Base-by-base conservation (phyloP, 2,113 vertebrate species). In the Toxostoma redivivum region DNA sequence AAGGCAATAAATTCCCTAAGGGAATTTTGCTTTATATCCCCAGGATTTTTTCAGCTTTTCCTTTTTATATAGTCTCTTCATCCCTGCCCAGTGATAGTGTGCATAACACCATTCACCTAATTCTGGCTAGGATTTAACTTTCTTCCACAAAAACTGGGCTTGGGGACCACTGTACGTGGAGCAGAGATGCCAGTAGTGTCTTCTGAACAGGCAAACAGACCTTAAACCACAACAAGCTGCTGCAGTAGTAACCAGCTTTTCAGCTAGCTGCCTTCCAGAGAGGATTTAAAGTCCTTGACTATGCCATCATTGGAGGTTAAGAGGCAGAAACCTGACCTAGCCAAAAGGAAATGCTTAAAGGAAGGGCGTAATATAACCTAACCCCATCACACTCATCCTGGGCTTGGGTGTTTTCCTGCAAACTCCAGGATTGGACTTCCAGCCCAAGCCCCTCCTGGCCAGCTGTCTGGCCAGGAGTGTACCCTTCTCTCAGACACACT, bases 321-420 rank as follows among this genome's bases (percentile, higher is more conserved):
- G 90, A 92, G 85, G 71, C 81, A 96, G 92, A 95, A 95, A 95
- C 28, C 45, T 1, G 7, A 93, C 61, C 40, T 38, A 57, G 71
- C 50, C 88, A 80, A 82, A 76, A 91, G 92, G 89, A 95, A 95
- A 94, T 88, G 54, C 56, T 92, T 70, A 86, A 81, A 94, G 86
- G 78, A 95, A 92, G 71, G 30, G 37, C 0, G 5, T 61, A 66
- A 80, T 42, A 82, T n/a, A 83, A 86, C 45, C 50, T 65, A 64
- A 20, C 27, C 12, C n/a, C 0, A 1, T 3, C 16, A 8, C 25
- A 53, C 28, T 83, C 56, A 40, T 86, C 25, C 24, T 8, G 0
- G 37, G 13, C 33, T 65, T 81, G 69, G 56, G 62, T 44, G 35
- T 50, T 61, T 78, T 89, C 44, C 71, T 4, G 0, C 33, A 78